A percentile compares a stretch with the other conserved stretches of the same genome.
phyloP scores from a whole-genome alignment of 2,113 vertebrate species.

The Progne subis region DNA sequence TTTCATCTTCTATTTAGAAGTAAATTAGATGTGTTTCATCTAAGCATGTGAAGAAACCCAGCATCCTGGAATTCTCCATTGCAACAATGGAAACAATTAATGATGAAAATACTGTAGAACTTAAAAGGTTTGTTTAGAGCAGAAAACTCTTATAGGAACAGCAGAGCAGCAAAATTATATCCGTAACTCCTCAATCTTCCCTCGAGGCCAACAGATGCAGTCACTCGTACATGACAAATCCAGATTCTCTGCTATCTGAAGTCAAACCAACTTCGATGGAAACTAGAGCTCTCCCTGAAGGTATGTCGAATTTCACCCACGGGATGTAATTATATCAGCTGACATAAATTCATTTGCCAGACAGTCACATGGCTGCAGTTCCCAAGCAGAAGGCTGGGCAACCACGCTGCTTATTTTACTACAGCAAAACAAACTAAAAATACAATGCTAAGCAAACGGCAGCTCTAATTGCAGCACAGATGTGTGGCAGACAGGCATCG shows the following conservation, averaged over 20 bases:
- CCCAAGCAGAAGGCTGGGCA: not conserved
- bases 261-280: not conserved
- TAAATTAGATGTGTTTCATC: not conserved
- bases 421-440: constrained; percentile 14
- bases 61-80: not conserved
- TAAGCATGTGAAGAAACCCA: not conserved
- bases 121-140: not conserved
- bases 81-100: not conserved
- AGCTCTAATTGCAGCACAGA: not conserved
- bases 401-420: not conserved
- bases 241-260: not conserved
- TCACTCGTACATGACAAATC: not conserved
- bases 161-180: not conserved
- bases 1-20: not conserved
- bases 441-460: not conserved
- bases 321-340: not conserved
- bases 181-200: not conserved
- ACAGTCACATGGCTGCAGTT: not conserved
- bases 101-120: not conserved
- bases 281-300: not conserved
- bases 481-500: not conserved
- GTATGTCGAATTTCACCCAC: not conserved
- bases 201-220: not conserved
- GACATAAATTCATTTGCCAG: not conserved
- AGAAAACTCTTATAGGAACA: not conserved